These are phyloP conservation scores for Echinarachnius parma DNA, from an alignment of 53 echinoderm and acorn worm species.

Conservation along the genomic window DNA sequence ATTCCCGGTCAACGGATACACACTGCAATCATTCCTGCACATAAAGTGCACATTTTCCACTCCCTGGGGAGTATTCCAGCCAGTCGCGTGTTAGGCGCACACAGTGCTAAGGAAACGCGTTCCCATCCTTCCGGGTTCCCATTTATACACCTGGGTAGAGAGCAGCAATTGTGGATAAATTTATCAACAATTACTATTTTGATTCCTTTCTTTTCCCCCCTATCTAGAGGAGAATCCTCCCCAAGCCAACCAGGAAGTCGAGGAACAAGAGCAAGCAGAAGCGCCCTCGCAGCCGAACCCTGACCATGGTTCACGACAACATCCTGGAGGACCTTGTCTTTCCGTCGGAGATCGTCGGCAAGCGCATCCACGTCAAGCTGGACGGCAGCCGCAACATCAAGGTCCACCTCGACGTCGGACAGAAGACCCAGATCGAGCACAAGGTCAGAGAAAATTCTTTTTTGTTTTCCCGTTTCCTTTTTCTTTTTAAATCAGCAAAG, in stretches of 20 bases:
- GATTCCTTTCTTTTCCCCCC: neutral
- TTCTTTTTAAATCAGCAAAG: too few relatives aligned
- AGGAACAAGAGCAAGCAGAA: conserved; percentile 95
- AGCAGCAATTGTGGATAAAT: too few relatives aligned
- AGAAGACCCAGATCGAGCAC: conserved; percentile 94
- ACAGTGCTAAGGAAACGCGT: too few relatives aligned
- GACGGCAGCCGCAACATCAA: conserved; percentile 84
- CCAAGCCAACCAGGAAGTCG: conserved; percentile 94
- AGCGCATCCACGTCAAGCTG: conserved; percentile 78
- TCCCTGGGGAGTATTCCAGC: too few relatives aligned
- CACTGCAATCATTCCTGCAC: too few relatives aligned
- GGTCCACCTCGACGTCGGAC: conserved; percentile 83
- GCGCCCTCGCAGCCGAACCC: conserved; percentile 87
- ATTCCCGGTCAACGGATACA: too few relatives aligned
- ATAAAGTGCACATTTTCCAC: too few relatives aligned
- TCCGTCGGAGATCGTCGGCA: conserved; percentile 96
- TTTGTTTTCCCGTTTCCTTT: too few relatives aligned
- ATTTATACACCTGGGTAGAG: too few relatives aligned
- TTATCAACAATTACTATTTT: too few relatives aligned
- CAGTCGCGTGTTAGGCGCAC: too few relatives aligned
- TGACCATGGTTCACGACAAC: conserved; percentile 91
- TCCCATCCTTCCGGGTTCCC: too few relatives aligned
- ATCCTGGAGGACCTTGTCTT: conserved; percentile 95
- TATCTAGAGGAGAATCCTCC: conserved; percentile 91
- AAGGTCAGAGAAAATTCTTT: conserved; percentile 59